Evolutionary conservation across 2,113 vertebrate species (phyloP).

Genomic region (Scomber colias): DNA sequence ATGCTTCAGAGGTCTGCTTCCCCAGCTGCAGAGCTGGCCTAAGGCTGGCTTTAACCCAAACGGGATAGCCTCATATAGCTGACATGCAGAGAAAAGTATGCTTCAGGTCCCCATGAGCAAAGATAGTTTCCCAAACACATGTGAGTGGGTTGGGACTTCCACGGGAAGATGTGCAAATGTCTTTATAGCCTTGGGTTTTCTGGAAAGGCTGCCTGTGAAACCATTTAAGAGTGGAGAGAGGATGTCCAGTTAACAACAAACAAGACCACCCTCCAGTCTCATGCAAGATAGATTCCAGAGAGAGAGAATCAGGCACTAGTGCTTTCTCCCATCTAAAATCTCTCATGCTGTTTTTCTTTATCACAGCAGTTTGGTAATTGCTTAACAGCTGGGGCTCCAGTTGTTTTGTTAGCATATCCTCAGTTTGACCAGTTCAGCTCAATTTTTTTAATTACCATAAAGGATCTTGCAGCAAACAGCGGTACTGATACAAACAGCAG

Average conservation of each 20-base stretch:
- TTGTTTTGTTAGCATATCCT: background rate
- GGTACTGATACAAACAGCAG: constrained; percentile 2
- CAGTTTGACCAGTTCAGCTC: background rate
- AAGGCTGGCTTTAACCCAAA: background rate
- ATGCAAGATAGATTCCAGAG: background rate
- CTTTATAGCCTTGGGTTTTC: background rate
- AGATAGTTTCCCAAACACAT: constrained; percentile 32
- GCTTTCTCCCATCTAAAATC: background rate
- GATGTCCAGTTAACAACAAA: background rate
- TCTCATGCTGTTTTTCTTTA: background rate
- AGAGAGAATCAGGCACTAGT: background rate
- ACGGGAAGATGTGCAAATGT: constrained; percentile 11
- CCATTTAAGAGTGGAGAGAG: background rate
- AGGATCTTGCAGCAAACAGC: background rate
- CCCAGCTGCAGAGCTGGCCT: constrained; percentile 24
- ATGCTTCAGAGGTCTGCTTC: constrained; percentile 3
- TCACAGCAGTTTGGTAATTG: background rate
- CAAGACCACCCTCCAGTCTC: background rate
- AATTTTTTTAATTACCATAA: background rate
- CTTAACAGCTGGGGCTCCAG: background rate
- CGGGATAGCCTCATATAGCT: constrained; percentile 15
- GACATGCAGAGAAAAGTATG: constrained; percentile 38
- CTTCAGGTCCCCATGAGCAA: constrained; percentile 19
- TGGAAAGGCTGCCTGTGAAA: constrained; percentile 5
- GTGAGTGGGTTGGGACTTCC: constrained; percentile 29